Percentiles rank a stretch among this genome's conserved stretches.
phyloP scores from a whole-genome alignment of 2,113 vertebrate genomes.

The Odontesthes bonariensis region DNA sequence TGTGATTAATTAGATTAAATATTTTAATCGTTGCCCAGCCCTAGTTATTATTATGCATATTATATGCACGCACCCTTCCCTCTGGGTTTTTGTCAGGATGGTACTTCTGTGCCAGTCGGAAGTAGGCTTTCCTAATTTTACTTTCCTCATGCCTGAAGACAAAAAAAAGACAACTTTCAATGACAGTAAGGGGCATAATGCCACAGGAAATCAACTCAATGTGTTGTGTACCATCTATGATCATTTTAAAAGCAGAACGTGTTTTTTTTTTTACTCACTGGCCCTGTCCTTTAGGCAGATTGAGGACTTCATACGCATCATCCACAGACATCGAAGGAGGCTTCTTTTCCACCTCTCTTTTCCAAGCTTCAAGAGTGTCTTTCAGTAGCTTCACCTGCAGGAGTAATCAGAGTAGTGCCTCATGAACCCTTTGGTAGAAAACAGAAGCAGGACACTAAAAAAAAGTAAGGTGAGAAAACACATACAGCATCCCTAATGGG shows the following conservation, averaged over 20 bases:
- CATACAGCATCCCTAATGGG: conserved; percentile 96
- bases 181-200: not conserved
- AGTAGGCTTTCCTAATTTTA: conserved; percentile 98
- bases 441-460: not conserved
- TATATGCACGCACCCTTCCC: conserved; percentile 89
- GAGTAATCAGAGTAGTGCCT: not conserved
- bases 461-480: not conserved
- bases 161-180: not conserved
- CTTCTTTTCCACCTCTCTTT: conserved; percentile 98
- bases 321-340: conserved; percentile 97
- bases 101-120: conserved; percentile 97
- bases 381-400: conserved; percentile 94
- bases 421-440: not conserved
- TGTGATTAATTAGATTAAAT: no score
- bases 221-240: not conserved
- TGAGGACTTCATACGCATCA: conserved; percentile 96
- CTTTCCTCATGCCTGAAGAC: conserved; percentile 92
- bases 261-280: conserved; percentile 92
- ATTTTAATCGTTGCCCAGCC: no score
- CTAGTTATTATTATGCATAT: no score
- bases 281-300: conserved; percentile 93
- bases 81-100: conserved; percentile 99
- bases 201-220: not conserved
- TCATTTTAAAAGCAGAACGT: no score
- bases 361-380: conserved; percentile 98